Conservation (phyloP, 37 sponge, comb jelly and placozoan genomes). For the Halichondria panicea region DNA sequence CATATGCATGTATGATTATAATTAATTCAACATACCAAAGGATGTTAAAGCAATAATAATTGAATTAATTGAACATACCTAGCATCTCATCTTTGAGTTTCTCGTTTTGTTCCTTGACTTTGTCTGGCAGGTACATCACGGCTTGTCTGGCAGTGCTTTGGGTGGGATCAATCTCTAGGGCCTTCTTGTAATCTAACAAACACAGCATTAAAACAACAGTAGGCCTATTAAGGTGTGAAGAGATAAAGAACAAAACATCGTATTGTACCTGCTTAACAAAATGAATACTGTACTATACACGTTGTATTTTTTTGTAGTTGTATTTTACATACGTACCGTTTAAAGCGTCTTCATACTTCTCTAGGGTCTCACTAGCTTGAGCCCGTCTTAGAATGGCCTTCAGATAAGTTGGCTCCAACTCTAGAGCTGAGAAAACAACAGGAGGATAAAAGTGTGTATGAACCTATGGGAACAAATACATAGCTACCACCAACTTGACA, state of each 20-base stretch:
- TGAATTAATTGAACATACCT: constrained; percentile 34
- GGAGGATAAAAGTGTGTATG: neutral
- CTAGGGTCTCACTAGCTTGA: constrained; percentile 75
- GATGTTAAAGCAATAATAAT: neutral
- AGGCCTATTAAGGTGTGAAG: neutral
- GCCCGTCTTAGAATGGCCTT: constrained; percentile 87
- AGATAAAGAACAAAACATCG: neutral
- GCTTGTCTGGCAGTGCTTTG: constrained; percentile 69
- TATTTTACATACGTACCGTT: constrained; percentile 47
- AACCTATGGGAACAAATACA: neutral
- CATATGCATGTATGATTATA: neutral
- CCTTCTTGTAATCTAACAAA: constrained; percentile 80
- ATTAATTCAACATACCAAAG: neutral
- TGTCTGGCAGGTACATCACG: constrained; percentile 78
- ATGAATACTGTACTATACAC: neutral
- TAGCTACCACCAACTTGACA: neutral
- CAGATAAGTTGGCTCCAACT: constrained; percentile 71
- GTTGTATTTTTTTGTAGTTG: neutral
- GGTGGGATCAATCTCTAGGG: constrained; percentile 65
- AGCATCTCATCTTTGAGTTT: constrained; percentile 94
- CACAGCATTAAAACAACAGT: neutral
- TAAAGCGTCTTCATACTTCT: constrained; percentile 88
- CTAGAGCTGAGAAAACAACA: constrained; percentile 50
- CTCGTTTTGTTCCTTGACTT: constrained; percentile 89
- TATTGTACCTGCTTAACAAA: neutral